Percentiles rank a stretch among this genome's conserved stretches.
phyloP scores from a whole-genome alignment of 2,113 vertebrate genomes.

The Lampris incognitus region DNA sequence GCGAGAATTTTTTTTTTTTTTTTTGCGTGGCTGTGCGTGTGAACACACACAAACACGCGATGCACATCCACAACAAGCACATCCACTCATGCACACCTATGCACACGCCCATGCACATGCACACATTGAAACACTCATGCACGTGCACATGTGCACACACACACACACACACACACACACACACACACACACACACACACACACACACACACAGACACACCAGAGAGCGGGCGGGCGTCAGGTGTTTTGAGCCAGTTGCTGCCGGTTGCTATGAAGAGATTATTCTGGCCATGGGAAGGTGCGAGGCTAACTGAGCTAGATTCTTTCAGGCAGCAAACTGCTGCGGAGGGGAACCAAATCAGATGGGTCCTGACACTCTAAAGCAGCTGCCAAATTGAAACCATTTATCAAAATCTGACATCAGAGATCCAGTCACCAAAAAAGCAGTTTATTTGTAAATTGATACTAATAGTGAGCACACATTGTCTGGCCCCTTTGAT shows the following conservation, averaged over 20 bases:
- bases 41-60: no score
- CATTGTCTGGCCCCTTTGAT: constrained; percentile 72
- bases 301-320: constrained; percentile 81
- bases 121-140: constrained; percentile 11
- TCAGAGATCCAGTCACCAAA: constrained; percentile 81
- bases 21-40: no score
- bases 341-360: constrained; percentile 66
- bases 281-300: constrained; percentile 68
- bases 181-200: constrained; percentile 25
- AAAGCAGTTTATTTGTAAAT: constrained; percentile 86
- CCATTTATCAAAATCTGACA: constrained; percentile 88
- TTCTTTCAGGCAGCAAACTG: constrained; percentile 76
- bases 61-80: no score
- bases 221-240: constrained; percentile 23
- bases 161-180: constrained; percentile 9
- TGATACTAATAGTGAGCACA: constrained; percentile 83
- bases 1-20: no score
- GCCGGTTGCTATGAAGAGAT: constrained; percentile 81
- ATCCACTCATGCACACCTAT: no score
- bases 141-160: constrained; percentile 13
- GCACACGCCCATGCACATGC: constrained; percentile 13
- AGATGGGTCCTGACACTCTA: constrained; percentile 82
- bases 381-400: constrained; percentile 86
- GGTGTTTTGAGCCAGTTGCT: constrained; percentile 56
- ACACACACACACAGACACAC: constrained; percentile 1